phyloP scores from a whole-genome alignment of 2,888 invertebrate species.

The Callimorpha dominula region DNA sequence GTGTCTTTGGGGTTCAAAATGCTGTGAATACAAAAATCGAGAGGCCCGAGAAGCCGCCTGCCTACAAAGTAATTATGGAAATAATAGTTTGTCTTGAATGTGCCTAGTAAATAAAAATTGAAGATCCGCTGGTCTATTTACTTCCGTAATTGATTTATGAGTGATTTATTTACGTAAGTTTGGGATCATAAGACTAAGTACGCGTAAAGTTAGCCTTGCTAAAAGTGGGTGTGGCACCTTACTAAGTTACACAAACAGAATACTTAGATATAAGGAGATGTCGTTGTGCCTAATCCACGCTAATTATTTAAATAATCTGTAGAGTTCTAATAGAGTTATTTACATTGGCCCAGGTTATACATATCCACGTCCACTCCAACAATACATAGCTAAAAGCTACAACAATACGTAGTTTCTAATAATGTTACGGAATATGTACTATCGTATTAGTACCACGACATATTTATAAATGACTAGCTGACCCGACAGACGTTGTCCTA shows the following conservation, averaged over 20 bases:
- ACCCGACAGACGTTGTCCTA: too few relatives aligned
- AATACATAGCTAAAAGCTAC: not conserved
- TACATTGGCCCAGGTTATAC: not conserved
- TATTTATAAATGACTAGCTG: too few relatives aligned
- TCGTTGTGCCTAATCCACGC: not conserved
- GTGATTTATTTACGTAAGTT: too few relatives aligned
- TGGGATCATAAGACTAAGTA: not conserved
- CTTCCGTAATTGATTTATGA: too few relatives aligned
- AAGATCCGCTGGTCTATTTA: too few relatives aligned
- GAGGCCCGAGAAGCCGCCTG: too few relatives aligned
- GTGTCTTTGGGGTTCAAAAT: too few relatives aligned
- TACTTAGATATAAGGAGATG: not conserved
- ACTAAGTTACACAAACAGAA: not conserved
- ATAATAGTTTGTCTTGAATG: too few relatives aligned
- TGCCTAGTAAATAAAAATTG: too few relatives aligned
- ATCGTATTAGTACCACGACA: not conserved
- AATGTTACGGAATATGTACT: not conserved
- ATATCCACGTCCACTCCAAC: not conserved
- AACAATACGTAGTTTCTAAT: not conserved
- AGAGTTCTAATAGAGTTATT: not conserved
- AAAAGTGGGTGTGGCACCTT: not conserved
- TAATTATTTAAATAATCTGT: conserved; percentile 1
- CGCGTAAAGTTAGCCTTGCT: not conserved
- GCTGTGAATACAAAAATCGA: too few relatives aligned
- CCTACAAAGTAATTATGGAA: too few relatives aligned